Percentiles rank a stretch among this genome's conserved stretches.
phyloP scores from a whole-genome alignment of 1,140 invertebrate genomes.

The Goniozus legneri region DNA sequence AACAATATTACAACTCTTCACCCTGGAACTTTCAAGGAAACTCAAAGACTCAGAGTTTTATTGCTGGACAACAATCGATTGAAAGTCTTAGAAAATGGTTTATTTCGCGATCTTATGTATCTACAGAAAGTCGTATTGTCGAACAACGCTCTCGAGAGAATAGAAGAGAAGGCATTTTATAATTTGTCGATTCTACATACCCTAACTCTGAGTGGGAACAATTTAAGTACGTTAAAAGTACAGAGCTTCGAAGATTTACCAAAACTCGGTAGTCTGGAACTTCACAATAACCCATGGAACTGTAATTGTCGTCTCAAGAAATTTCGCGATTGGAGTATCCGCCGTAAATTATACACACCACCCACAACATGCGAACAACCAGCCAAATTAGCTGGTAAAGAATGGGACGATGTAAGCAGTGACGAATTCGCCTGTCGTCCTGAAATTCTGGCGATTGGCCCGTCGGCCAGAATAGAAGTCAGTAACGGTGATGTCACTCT shows the following conservation, averaged over 20 bases:
- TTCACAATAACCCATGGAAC: slow-evolving; percentile 81
- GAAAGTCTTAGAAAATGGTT: slow-evolving; percentile 64
- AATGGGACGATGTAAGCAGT: slow-evolving; percentile 68
- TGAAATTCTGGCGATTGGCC: slow-evolving; percentile 60
- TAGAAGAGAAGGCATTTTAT: slow-evolving; percentile 71
- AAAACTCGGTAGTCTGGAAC: slow-evolving; percentile 68
- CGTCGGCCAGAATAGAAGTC: slow-evolving; percentile 52
- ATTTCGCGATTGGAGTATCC: slow-evolving; percentile 74
- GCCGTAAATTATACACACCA: slow-evolving; percentile 67
- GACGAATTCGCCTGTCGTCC: slow-evolving; percentile 84
- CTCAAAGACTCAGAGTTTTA: slow-evolving; percentile 66
- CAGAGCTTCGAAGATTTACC: slow-evolving; percentile 60
- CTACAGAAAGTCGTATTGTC: slow-evolving; percentile 75
- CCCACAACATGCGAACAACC: slow-evolving; percentile 72
- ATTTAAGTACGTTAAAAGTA: slow-evolving; percentile 61
- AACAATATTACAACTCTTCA: slow-evolving; percentile 71
- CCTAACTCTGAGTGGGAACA: slow-evolving; percentile 70
- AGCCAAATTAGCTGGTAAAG: slow-evolving; percentile 59
- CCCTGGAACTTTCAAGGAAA: slow-evolving; percentile 68
- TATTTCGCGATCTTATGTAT: slow-evolving; percentile 72
- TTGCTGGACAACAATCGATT: slow-evolving; percentile 72
- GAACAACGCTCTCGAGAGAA: slow-evolving; percentile 66
- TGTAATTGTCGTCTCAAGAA: slow-evolving; percentile 81
- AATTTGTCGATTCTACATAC: slow-evolving; percentile 65
- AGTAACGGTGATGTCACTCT: slow-evolving; percentile 69